A percentile compares a stretch with the other conserved stretches of the same genome.
Evolutionary conservation across 2,113 vertebrate species (phyloP).

Genomic region (Pavo muticus): DNA sequence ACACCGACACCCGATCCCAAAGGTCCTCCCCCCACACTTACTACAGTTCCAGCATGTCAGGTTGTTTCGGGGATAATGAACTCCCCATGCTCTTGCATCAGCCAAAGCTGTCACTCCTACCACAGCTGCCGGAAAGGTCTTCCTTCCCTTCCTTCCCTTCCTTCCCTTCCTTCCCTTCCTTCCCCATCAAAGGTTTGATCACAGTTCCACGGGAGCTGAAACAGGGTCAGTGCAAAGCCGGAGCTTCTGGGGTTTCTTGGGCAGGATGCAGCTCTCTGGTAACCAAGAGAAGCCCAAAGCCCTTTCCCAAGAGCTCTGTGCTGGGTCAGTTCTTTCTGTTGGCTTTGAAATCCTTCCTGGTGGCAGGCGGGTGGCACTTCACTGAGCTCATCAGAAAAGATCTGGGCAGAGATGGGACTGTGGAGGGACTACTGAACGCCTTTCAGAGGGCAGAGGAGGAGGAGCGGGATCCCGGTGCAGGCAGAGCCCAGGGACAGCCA

Average conservation of each 20-base stretch:
- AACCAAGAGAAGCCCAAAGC: not conserved
- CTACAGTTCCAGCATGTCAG: not conserved
- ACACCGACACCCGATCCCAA: not conserved
- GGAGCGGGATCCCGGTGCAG: not conserved
- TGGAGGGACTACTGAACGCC: not conserved
- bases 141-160: not conserved
- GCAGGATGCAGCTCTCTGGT: not conserved
- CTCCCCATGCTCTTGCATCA: not conserved
- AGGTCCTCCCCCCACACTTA: not conserved
- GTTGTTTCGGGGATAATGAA: not conserved
- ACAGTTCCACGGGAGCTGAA: not conserved
- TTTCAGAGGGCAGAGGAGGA: not conserved
- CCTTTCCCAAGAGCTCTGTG: not conserved
- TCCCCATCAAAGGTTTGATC: not conserved
- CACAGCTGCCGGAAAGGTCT: not conserved
- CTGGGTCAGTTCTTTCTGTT: not conserved
- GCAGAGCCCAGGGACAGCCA: not conserved
- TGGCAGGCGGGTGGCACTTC: not conserved
- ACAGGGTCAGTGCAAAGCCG: not conserved
- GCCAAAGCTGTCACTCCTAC: not conserved
- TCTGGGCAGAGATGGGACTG: not conserved
- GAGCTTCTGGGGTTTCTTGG: not conserved
- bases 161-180: not conserved
- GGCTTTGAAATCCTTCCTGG: not conserved
- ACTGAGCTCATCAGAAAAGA: not conserved